Conservation (phyloP, 2,888 invertebrate species). For the Sinotaia quadrata region DNA sequence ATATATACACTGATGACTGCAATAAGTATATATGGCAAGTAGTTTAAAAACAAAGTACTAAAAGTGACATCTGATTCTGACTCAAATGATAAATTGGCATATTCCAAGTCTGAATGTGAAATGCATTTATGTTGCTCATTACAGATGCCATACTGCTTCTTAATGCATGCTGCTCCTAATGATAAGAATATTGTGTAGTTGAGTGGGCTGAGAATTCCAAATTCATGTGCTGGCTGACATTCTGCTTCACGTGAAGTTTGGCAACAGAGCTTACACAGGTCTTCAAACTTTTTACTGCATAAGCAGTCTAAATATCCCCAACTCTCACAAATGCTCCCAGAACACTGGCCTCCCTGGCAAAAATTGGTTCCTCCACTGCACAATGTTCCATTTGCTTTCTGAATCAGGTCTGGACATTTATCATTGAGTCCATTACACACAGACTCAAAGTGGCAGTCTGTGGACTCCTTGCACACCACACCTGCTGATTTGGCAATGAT, state of each 20-base stretch:
- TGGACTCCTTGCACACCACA: constrained; percentile 40
- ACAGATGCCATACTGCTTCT: background rate
- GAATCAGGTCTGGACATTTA: constrained; percentile 42
- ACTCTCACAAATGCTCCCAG: constrained; percentile 43
- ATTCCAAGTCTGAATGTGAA: background rate
- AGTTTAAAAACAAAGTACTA: background rate
- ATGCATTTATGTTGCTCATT: constrained; percentile 2
- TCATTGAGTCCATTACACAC: constrained; percentile 47
- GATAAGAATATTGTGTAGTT: constrained; percentile 7
- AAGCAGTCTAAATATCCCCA: constrained; percentile 42
- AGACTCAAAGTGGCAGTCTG: constrained; percentile 44
- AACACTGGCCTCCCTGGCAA: constrained; percentile 47
- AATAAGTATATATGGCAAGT: constrained; percentile 13
- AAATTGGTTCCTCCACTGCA: constrained; percentile 47
- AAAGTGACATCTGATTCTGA: background rate
- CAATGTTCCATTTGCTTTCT: constrained; percentile 38
- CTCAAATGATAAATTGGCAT: background rate
- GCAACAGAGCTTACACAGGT: constrained; percentile 52
- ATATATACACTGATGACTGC: background rate
- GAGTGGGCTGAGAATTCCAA: constrained; percentile 3
- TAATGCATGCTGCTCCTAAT: constrained; percentile 42
- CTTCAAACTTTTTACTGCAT: constrained; percentile 27
- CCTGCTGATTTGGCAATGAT: constrained; percentile 22
- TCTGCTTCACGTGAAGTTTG: constrained; percentile 7
- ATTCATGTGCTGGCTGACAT: constrained; percentile 32